Percentiles rank a stretch among this genome's conserved stretches.
Evolutionary conservation across 2,797 vertebrate species (phyloP).

Genomic region (Ptychobarbus kaznakovi): DNA sequence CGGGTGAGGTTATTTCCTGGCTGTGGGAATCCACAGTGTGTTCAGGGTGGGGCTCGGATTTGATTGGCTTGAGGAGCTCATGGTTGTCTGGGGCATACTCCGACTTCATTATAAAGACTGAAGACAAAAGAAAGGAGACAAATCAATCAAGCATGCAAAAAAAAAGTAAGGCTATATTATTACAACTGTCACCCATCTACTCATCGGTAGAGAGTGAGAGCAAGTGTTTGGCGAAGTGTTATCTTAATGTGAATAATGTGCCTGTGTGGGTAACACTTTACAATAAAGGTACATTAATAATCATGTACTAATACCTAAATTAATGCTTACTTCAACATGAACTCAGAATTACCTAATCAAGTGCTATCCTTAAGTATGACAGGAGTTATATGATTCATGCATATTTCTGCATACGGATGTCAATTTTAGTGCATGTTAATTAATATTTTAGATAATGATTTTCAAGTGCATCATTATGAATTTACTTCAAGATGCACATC

Average conservation of each 20-base stretch:
- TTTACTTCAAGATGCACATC: not conserved
- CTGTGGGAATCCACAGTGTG: slow-evolving; percentile 78
- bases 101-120: slow-evolving; percentile 67
- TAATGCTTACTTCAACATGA: not conserved
- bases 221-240: not conserved
- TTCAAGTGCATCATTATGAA: not conserved
- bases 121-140: not conserved
- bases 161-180: not conserved
- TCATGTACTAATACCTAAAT: not conserved
- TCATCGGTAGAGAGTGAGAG: not conserved
- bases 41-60: slow-evolving; percentile 85
- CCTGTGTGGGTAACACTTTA: not conserved
- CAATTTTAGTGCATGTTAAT: not conserved
- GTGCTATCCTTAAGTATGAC: not conserved
- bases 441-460: not conserved
- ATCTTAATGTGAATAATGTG: not conserved
- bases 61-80: slow-evolving; percentile 86
- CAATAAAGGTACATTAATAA: not conserved
- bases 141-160: not conserved
- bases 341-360: not conserved
- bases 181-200: not conserved
- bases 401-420: not conserved
- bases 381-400: not conserved
- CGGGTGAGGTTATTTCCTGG: slow-evolving; percentile 86
- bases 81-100: slow-evolving; percentile 68